Conservation (phyloP, 2,888 invertebrate genomes). For the Slavum lentiscoides region DNA sequence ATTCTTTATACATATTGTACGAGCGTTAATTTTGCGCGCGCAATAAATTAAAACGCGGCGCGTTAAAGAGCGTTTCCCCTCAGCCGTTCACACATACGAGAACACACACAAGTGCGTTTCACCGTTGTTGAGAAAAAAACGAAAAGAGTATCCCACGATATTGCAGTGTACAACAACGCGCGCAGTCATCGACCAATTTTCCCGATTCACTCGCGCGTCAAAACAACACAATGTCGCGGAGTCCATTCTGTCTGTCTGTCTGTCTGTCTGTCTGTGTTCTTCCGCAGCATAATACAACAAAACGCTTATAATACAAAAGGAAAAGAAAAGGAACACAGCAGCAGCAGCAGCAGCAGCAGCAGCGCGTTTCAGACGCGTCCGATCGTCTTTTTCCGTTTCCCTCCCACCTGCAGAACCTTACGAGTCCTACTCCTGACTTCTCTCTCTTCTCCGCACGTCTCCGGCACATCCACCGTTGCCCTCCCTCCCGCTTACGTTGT, state of each 20-base stretch:
- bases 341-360: not conserved
- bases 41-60: too few species aligned
- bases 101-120: too few species aligned
- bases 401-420: not conserved
- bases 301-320: slow-evolving; percentile 28
- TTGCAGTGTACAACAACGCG: not conserved
- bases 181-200: slow-evolving; percentile 43
- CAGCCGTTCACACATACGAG: slow-evolving; percentile 23
- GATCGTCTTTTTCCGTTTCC: not conserved
- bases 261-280: slow-evolving; percentile 20
- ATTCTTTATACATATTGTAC: too few species aligned
- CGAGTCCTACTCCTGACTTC: too few species aligned
- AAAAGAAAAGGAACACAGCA: not conserved
- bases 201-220: slow-evolving; percentile 49
- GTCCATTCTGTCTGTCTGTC: slow-evolving; percentile 32
- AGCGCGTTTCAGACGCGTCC: too few species aligned
- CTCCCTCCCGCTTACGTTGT: not conserved
- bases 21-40: too few species aligned
- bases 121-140: too few species aligned
- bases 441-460: too few species aligned
- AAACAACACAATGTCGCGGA: slow-evolving; percentile 24
- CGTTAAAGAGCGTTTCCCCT: too few species aligned
- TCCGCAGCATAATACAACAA: too few species aligned
- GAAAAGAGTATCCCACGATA: slow-evolving; percentile 44
- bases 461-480: too few species aligned